Conservation (phyloP, 1,140 invertebrate genomes). For the Papilio polytes region DNA sequence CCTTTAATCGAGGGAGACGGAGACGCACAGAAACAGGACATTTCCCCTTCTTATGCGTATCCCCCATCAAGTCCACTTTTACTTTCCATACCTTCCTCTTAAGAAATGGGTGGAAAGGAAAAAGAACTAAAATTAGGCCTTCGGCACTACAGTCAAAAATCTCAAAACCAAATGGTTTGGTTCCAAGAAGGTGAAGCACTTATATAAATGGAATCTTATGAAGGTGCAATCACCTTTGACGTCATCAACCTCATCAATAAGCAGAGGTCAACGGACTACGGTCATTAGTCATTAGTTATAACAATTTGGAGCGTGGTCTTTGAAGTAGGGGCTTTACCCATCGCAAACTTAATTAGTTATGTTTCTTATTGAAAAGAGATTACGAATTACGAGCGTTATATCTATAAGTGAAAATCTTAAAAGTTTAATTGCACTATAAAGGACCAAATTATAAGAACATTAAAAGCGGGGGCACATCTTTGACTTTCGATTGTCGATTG, state of each 20-base stretch:
- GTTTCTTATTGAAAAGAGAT: slow-evolving; percentile 5
- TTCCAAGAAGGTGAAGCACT: not conserved
- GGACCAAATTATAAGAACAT: not conserved
- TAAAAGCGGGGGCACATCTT: too few species aligned
- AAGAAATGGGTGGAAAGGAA: too few species aligned
- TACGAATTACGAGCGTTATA: not conserved
- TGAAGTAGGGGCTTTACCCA: slow-evolving; percentile 15
- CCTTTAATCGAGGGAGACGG: too few species aligned
- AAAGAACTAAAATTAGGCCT: too few species aligned
- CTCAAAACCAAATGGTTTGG: too few species aligned
- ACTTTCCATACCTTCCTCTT: too few species aligned
- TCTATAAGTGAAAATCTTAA: not conserved
- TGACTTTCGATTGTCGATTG: too few species aligned
- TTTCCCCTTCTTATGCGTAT: too few species aligned
- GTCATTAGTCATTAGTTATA: slow-evolving; percentile 34
- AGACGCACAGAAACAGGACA: too few species aligned
- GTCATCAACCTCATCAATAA: not conserved
- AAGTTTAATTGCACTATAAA: not conserved
- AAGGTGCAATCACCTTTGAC: slow-evolving; percentile 2
- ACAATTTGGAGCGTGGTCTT: not conserved
- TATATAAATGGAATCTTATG: not conserved
- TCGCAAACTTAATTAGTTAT: not conserved
- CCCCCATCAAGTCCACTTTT: too few species aligned
- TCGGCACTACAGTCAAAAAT: too few species aligned
- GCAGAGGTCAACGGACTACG: not conserved